Conservation (phyloP, 2,113 vertebrate species). For the Daubentonia madagascariensis region DNA sequence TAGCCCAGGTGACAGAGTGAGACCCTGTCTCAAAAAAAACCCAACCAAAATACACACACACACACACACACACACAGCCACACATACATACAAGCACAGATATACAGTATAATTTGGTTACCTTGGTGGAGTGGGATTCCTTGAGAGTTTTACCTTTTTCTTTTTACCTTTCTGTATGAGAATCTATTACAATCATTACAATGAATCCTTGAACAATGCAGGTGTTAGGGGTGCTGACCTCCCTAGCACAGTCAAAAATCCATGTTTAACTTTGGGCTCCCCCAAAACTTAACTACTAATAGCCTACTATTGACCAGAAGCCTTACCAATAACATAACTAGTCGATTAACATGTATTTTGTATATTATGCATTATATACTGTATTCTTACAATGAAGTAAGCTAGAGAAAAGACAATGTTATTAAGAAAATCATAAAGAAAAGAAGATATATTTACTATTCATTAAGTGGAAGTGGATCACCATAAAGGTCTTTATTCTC, state of each 20-base stretch:
- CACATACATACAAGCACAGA: not conserved
- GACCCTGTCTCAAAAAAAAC: not conserved
- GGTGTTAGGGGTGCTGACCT: not conserved
- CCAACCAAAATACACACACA: not conserved
- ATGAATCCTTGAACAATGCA: not conserved
- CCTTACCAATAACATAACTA: not conserved
- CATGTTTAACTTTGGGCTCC: not conserved
- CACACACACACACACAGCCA: not conserved
- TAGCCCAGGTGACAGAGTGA: too few species aligned
- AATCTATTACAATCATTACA: not conserved
- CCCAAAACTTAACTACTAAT: not conserved
- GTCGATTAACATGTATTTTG: not conserved
- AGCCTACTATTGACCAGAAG: not conserved
- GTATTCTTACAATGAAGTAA: not conserved
- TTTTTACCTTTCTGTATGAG: not conserved
- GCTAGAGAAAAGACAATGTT: not conserved
- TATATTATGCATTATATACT: not conserved
- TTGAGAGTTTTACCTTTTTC: not conserved
- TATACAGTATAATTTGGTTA: not conserved
- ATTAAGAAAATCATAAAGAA: not conserved
- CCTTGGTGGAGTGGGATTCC: not conserved
- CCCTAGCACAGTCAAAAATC: not conserved
- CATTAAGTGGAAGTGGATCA: not conserved
- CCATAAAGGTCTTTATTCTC: too few species aligned
- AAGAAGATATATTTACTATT: not conserved